Base-by-base conservation (phyloP, 2,797 vertebrate genomes). In the Menidia menidia region DNA sequence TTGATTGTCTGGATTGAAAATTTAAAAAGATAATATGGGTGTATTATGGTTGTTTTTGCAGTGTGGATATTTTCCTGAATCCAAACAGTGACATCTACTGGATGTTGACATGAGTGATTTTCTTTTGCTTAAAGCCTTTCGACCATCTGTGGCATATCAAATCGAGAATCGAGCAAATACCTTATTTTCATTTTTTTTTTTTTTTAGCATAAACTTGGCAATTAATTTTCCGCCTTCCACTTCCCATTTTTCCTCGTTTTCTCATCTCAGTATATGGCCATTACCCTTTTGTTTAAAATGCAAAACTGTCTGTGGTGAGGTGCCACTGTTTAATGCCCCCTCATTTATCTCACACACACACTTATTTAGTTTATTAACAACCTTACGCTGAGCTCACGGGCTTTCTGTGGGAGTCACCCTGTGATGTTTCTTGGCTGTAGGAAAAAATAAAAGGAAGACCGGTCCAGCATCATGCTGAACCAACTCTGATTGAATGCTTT, bases 71-170 rank as follows among this genome's bases (percentile, higher is more conserved):
- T 83, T 73, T 78, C 31, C 62, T 73, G 45, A 89, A 87, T 71
- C 82, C 45, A 60, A 83, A 82, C 73, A 89, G 89, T 89, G 91
- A 78, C 90, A 88, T 75, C 88, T 91, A 79, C 84, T 92, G 92
- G 90, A 53, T 50, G 51, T 70, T 69, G 54, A 13, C 2, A 14
- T 62, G 44, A 77, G 15, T 60, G 43, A 11, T 48, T 54, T 2
- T 0, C 13, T 0, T 32, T 0, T 39, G 35, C 6, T 56, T 6
- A 13, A 1, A 0, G 19, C 2, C 25, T 4, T 4, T 19, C 4
- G 11, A 9, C 15, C 8, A n/a, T n/a, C 44, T 12, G 7, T 7
- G 10, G n/a, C 35, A 64, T 10, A n/a, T 3, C 6, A 16, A 42
- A 3, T n/a, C 2, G 32, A 44, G 25, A 60, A 41, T 18, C 19